A percentile compares a stretch with the other conserved stretches of the same genome.
These are phyloP conservation scores for Sitobion miscanthi DNA, from an alignment of 1,140 invertebrate genomes.

Conservation along the genomic window DNA sequence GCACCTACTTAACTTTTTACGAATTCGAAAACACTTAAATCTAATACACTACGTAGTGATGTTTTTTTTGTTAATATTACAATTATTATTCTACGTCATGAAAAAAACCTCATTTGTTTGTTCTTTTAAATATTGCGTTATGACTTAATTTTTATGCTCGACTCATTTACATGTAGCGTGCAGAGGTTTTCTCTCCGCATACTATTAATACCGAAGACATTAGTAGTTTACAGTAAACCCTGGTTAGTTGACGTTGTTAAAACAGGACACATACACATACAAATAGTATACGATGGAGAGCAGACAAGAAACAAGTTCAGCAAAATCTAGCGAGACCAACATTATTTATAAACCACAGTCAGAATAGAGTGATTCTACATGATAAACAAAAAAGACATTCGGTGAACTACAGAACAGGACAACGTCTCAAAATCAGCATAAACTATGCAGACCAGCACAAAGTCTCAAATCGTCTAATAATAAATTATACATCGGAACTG, in stretches of 20 bases:
- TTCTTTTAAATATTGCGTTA: not conserved
- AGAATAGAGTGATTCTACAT: no score
- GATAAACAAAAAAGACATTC: no score
- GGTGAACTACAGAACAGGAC: no score
- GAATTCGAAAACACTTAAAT: not conserved
- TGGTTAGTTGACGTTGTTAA: not conserved
- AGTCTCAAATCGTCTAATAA: no score
- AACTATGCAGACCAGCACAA: no score
- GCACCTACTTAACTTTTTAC: not conserved
- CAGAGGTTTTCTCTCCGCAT: not conserved
- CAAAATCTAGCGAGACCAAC: not conserved
- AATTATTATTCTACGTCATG: not conserved
- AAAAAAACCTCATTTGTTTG: not conserved
- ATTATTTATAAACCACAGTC: not conserved
- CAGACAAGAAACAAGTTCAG: not conserved
- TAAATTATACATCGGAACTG: no score
- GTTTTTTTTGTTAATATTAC: not conserved
- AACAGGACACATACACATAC: not conserved
- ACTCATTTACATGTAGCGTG: conserved; percentile 6
- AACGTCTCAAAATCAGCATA: no score
- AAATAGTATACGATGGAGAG: not conserved
- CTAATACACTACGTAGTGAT: not conserved
- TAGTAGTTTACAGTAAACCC: not conserved
- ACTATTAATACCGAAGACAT: not conserved
- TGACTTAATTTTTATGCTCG: not conserved